Evolutionary conservation across 2,797 vertebrate species (phyloP).

Genomic region (Saguinus oedipus): DNA sequence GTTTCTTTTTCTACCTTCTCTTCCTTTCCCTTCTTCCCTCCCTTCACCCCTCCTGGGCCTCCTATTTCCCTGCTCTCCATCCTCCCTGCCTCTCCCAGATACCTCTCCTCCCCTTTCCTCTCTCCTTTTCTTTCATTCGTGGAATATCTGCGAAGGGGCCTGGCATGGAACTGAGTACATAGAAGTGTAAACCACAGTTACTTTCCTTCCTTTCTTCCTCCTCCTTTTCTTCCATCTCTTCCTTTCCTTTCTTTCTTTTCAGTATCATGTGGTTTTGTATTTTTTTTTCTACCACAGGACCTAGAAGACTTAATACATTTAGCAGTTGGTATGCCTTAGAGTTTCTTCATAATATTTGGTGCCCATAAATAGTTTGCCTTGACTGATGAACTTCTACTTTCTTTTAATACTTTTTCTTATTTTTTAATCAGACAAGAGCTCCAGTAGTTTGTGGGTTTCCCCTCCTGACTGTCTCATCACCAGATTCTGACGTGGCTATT

Average conservation of each 20-base stretch:
- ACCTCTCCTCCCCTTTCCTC: not conserved
- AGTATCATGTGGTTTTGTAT: not conserved
- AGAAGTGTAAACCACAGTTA: not conserved
- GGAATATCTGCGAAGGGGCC: not conserved
- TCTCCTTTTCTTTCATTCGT: not conserved
- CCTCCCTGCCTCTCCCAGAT: accelerated
- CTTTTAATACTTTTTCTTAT: constrained; percentile 19
- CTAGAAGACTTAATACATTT: not conserved
- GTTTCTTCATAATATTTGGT: not conserved
- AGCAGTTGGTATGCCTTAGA: not conserved
- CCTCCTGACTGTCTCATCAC: not conserved
- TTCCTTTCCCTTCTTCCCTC: not conserved
- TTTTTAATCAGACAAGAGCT: constrained; percentile 42
- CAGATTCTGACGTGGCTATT: not conserved
- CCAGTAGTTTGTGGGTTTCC: constrained; percentile 48
- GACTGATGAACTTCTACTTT: constrained; percentile 53
- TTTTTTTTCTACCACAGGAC: not conserved
- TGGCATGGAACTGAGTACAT: not conserved
- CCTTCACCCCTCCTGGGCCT: not conserved
- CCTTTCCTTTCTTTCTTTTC: not conserved
- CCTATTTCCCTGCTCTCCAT: no score
- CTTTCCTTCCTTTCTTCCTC: not conserved
- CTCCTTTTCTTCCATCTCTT: not conserved
- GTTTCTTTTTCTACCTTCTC: accelerated
- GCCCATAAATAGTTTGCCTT: not conserved